A percentile compares a stretch with the other conserved stretches of the same genome.
These are phyloP conservation scores for Belonocnema kinseyi DNA, from an alignment of 1,140 invertebrate genomes.

Conservation along the genomic window DNA sequence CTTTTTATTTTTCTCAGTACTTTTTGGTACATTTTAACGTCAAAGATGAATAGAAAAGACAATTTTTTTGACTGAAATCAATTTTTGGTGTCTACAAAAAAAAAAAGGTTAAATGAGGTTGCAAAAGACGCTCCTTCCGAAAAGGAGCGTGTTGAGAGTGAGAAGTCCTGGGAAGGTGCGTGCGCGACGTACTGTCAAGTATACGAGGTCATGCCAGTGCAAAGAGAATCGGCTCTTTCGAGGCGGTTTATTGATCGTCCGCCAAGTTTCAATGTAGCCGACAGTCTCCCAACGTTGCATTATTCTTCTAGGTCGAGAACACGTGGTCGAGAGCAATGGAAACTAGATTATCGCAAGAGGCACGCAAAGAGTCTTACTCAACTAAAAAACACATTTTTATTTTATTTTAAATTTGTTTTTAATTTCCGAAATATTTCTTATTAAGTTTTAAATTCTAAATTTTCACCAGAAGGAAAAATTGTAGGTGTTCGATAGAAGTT, in stretches of 20 bases:
- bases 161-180: conserved; percentile 6
- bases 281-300: conserved; percentile 23
- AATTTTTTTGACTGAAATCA: too few species aligned
- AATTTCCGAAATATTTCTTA: too few species aligned
- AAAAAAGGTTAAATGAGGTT: too few species aligned
- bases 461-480: background rate
- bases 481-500: background rate
- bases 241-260: conserved; percentile 27
- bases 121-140: background rate
- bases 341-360: background rate
- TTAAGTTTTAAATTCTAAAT: too few species aligned
- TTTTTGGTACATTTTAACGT: too few species aligned
- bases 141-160: background rate
- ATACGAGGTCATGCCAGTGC: conserved; percentile 29
- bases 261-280: conserved; percentile 26
- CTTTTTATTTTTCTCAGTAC: background rate
- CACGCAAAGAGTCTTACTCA: background rate
- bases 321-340: background rate
- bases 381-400: background rate
- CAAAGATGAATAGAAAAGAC: too few species aligned
- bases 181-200: conserved; percentile 29
- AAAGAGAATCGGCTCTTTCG: conserved; percentile 29
- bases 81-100: too few species aligned
- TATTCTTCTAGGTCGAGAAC: conserved; percentile 21
- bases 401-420: background rate